Evolutionary conservation across 2,797 vertebrate species (phyloP), one percentile per base, ranked within the genome.

Genomic region (Capromys pilorides): DNA sequence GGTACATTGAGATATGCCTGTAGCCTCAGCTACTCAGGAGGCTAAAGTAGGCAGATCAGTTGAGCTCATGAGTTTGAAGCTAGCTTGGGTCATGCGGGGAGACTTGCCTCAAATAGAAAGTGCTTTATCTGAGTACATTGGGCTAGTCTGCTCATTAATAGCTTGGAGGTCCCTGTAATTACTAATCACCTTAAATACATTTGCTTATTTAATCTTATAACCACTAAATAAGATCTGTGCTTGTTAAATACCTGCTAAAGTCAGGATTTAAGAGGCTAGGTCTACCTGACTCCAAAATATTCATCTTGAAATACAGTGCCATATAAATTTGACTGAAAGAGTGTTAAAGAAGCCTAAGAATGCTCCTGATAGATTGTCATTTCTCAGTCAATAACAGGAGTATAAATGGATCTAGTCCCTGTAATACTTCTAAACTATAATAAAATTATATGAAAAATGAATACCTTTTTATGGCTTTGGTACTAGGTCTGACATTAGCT

Each of bases 351-450:
- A 54, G 64, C 26, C 82, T 77, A n/a, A 92, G 59, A 64, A 64
- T 39, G 39, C n/a, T 89, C 45, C 66, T 75, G 62, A 49, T 14
- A 28, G n/a, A 41, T 86, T 75, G 49, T 78, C 39, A 39, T 84
- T 93, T 93, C 54, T 26, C 66, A 81, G 2, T 73, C 59, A 82
- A 54, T 89, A 94, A 79, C 9, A 28, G 51, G 31, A 87, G 6
- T 80, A 64, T 8, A 39, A 66, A 7, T 91, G 36, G 18, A 73
- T 28, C 92, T 77, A 90, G 36, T 89, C 82, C 45, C 33, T 93
- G 41, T 39, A 73, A 73, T 79, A 79, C 49, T 88, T 61, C 86
- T 87, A 41, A 94, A 86, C 51, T 94, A 59, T 45, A 91, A 83
- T 75, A 85, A 80, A 91, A 71, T 92, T 77, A 69, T 88, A 66